Conservation (phyloP, 2,113 vertebrate genomes). For the Pedetes capensis region DNA sequence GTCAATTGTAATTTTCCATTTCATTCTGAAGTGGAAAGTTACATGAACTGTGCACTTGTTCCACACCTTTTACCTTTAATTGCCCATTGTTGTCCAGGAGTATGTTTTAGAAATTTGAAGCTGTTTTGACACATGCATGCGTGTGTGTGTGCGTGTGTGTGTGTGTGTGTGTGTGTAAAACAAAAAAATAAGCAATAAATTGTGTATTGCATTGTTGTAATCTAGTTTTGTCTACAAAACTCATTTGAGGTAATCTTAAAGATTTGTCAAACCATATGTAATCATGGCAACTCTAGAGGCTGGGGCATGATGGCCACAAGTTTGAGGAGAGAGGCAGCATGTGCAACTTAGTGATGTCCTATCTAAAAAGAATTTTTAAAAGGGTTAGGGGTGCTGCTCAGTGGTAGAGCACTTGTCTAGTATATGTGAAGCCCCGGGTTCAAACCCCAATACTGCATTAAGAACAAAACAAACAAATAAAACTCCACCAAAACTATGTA, state of each 20-base stretch:
- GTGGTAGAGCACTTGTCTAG: too few relatives aligned
- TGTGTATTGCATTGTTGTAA: background rate
- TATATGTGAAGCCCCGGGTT: too few relatives aligned
- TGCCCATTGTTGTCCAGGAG: background rate
- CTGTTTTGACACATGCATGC: background rate
- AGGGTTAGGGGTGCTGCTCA: too few relatives aligned
- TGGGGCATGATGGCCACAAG: too few relatives aligned
- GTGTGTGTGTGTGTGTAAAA: background rate
- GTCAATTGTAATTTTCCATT: conserved; percentile 66
- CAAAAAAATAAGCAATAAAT: background rate
- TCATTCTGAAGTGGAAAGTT: conserved; percentile 64
- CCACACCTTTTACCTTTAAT: background rate
- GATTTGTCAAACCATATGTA: conserved; percentile 1
- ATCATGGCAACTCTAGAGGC: too few relatives aligned
- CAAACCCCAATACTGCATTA: too few relatives aligned
- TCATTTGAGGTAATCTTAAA: background rate
- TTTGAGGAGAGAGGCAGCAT: too few relatives aligned
- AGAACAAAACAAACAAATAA: too few relatives aligned
- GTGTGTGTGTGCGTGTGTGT: background rate
- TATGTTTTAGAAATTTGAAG: conserved; percentile 44
- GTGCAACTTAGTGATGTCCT: too few relatives aligned
- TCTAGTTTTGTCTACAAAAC: conserved; percentile 12
- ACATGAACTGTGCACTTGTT: background rate
- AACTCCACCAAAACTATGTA: too few relatives aligned
- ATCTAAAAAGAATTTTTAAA: too few relatives aligned